Evolutionary conservation across 1,140 invertebrate genomes (phyloP), one percentile per base, ranked within the genome.

Genomic region (Ditylenchus dipsaci): DNA sequence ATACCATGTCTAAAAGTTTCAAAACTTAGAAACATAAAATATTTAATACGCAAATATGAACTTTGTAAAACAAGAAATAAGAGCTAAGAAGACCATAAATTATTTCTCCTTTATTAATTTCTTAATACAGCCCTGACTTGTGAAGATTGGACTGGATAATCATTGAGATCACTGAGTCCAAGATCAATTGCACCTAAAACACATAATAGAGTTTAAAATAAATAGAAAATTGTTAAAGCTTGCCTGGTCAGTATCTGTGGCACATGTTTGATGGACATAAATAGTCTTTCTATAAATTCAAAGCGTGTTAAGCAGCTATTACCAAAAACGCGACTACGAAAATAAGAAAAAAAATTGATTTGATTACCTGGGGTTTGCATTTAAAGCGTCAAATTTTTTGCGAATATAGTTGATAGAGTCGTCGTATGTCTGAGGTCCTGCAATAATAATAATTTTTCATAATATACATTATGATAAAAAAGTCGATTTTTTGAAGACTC

Each of bases 321-420:
- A n/a, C n/a, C n/a, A n/a, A n/a, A n/a, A n/a, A n/a, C n/a, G n/a
- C n/a, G n/a, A n/a, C n/a, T n/a, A n/a, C n/a, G n/a, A n/a, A n/a
- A n/a, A n/a, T n/a, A 38, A 38, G 11, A 38, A 38, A 3, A 38
- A 38, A 38, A 53, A 5, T 8, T 53, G 3, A 53, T 21, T 53
- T 7, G 3, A 3, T 60, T 79, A 81, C 21, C 81, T 53, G 21
- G 74, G 73, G 56, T 83, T 80, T 13, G 75, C 57, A 81, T 93
- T 93, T 65, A 91, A 86, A 83, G 88, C 88, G 85, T 92, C 90
- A 83, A 93, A 93, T 85, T 91, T 90, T 85, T 90, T 89, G 84
- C 90, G 88, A 73, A 93, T 91, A 76, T 91, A 93, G 11, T 88
- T 87, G 33, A 90, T 89, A 49, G 90, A 90, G 76, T 91, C 90